Base-by-base conservation (phyloP, 2,797 vertebrate species). In the Tenualosa thibaudeaui region DNA sequence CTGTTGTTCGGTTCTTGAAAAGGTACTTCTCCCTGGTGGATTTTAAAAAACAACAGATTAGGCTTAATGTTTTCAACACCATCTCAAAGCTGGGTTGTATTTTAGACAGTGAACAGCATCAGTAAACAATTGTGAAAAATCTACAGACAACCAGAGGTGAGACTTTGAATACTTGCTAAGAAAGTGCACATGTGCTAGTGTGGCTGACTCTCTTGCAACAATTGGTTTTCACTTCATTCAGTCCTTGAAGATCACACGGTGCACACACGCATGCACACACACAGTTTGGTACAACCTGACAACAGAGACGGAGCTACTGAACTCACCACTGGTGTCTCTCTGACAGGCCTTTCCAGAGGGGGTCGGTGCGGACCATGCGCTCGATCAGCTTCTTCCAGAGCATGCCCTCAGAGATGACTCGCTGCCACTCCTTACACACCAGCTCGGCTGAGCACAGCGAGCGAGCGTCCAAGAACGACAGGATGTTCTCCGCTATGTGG, bases 401-500 rank as follows among this genome's bases (percentile, higher is more conserved):
- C 98, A 99, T 99, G 5, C 98, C 98, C 90, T 99, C 98, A 0
- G 98, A 99, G 92, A 99, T 98, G 85, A 99, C 98, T 56, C 98
- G 96, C 92, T 99, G 98, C 98, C 98, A 99, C 87, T 99, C 98
- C 91, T 98, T 98, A 90, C 98, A 99, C 37, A 99, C 98, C 93
- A 99, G 95, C 92, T 99, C 98, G 78, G 98, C 98, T 7, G 98
- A 97, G 90, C 98, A 99, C 88, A 99, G 95, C 0, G 98, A 99
- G 88, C 96, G 96, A 85, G 98, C 98, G 86, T 99, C 98, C 92
- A 99, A 95, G 89, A 99, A 99, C 82, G 98, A 99, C 87, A 99
- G 95, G 93, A 99, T 99, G 94, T 98, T 99, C 94, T 99, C 98
- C 26, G 98, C 98, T 97, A 99, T 99, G 96, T 99, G 98, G 95